These are phyloP conservation scores for Acridotheres tristis DNA, from an alignment of 2,797 vertebrate genomes.

Conservation along the genomic window DNA sequence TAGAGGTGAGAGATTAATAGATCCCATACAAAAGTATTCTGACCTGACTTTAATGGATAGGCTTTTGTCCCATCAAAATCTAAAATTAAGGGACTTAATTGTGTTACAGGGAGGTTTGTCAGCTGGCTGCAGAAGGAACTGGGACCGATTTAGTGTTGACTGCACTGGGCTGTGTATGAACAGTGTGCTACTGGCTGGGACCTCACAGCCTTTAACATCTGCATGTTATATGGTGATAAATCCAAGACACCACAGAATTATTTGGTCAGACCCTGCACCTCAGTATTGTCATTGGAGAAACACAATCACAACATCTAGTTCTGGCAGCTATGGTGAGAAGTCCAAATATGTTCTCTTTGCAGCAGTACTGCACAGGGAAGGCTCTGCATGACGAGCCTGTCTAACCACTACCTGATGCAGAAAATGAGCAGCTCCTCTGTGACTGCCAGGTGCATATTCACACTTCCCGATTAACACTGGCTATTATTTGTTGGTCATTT, in stretches of 20 bases:
- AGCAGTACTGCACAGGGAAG: not conserved
- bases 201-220: not conserved
- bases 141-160: not conserved
- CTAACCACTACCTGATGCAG: not conserved
- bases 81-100: not conserved
- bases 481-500: not conserved
- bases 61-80: not conserved
- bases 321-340: not conserved
- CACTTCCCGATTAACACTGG: fast-evolving
- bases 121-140: not conserved
- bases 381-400: not conserved
- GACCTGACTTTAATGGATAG: not conserved
- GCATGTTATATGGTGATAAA: fast-evolving
- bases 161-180: not conserved
- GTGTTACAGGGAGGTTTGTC: not conserved
- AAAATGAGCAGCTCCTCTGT: not conserved
- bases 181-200: not conserved
- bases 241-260: not conserved
- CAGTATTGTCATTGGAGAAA: not conserved
- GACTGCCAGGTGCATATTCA: not conserved
- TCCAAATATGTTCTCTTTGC: not conserved
- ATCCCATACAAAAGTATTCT: not conserved
- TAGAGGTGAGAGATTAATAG: not conserved
- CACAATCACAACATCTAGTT: not conserved
- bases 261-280: not conserved